Evolutionary conservation across 2,113 vertebrate species (phyloP), one percentile per base, ranked within the genome.

Genomic region (Xenopus borealis): DNA sequence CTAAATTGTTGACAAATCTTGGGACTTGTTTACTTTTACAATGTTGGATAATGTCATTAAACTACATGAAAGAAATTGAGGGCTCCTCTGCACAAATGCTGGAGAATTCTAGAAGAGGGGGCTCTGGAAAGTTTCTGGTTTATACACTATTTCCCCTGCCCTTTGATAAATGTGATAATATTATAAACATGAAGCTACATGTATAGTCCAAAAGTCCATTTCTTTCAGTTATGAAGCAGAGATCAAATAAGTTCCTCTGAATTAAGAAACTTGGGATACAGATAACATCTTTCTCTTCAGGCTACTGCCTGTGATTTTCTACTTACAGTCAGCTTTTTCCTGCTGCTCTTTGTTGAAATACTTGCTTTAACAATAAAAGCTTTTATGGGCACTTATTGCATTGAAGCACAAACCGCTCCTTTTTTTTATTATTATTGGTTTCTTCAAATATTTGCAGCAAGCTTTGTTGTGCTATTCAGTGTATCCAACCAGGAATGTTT

Each of bases 221-320:
- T 72, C 20, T 74, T n/a, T 61, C 58, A 12, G 46, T 13, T 19
- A 68, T 50, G 45, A 19, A 61, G 85, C 87, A 87, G 84, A 87
- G 87, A 88, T 86, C 84, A 91, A 90, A 89, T 88, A 88, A 87
- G 83, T 84, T 86, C 0, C 63, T 88, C 85, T 86, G 86, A 90
- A 89, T 84, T 84, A 81, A 87, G 86, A 89, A 90, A 40, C 80
- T 85, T 82, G 76, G 85, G 12, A 89, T 85, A 85, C 4, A 89
- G 90, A 91, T 92, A 91, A 91, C 85, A 91, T 91, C 90, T 90
- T 88, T 90, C 81, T 57, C 86, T 84, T 84, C 83, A 81, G 86
- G 89, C 89, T 91, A 92, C 89, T 89, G 87, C 88, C 86, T 89
- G 89, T 87, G 86, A 87, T 90, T 91, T 91, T 90, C 90, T 87